These are phyloP conservation scores for Pseudomyrmex flavicornis DNA, from an alignment of 1,140 invertebrate species.

Conservation along the genomic window DNA sequence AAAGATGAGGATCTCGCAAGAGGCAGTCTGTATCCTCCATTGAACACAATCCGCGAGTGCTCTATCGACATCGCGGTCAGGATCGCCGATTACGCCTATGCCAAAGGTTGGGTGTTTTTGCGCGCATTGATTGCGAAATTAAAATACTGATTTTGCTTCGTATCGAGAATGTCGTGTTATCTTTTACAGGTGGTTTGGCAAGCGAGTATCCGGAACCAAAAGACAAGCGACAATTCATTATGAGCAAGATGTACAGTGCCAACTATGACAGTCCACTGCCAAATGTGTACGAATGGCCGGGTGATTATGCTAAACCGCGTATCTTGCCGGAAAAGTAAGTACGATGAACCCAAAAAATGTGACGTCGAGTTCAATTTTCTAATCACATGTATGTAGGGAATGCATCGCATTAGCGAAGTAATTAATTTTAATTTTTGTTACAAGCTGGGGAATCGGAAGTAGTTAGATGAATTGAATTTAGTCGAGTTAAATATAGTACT, in stretches of 20 bases:
- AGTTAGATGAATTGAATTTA: constrained; percentile 49
- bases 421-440: constrained; percentile 13
- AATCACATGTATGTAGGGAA: neutral
- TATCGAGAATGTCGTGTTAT: neutral
- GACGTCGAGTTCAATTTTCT: neutral
- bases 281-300: constrained; percentile 90
- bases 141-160: neutral
- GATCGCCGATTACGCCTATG: constrained; percentile 90
- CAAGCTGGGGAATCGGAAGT: constrained; percentile 2
- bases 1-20: constrained; percentile 88
- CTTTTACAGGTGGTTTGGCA: constrained; percentile 87
- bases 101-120: constrained; percentile 83
- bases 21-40: constrained; percentile 92
- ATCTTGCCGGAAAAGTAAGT: constrained; percentile 83
- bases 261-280: constrained; percentile 93
- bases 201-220: constrained; percentile 94
- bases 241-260: constrained; percentile 91
- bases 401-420: neutral
- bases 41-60: constrained; percentile 90
- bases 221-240: constrained; percentile 90
- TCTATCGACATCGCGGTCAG: constrained; percentile 90
- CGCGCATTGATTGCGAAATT: neutral
- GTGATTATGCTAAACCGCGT: constrained; percentile 79
- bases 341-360: neutral
- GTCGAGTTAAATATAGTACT: constrained; percentile 4